These are phyloP conservation scores for Heterotilapia buettikoferi DNA, from an alignment of 2,113 vertebrate genomes.

Conservation along the genomic window DNA sequence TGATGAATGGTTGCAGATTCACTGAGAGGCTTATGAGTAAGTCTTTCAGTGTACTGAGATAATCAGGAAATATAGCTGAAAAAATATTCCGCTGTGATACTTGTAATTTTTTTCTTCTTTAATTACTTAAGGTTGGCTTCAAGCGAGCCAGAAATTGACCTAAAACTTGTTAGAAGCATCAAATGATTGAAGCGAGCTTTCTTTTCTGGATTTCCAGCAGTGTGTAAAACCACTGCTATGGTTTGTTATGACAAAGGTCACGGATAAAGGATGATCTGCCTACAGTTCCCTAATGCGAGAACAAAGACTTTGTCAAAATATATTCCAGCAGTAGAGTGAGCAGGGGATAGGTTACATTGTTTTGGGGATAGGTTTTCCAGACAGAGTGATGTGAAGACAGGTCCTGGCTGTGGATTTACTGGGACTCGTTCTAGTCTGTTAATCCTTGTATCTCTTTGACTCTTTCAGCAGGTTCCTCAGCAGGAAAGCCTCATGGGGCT, in stretches of 20 bases:
- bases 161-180: neutral
- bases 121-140: neutral
- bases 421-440: constrained; percentile 58
- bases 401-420: constrained; percentile 56
- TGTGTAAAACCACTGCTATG: constrained; percentile 46
- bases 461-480: constrained; percentile 44
- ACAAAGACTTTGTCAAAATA: constrained; percentile 74
- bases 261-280: constrained; percentile 70
- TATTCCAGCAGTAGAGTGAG: constrained; percentile 48
- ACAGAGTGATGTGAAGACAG: constrained; percentile 62
- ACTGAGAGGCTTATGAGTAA: neutral
- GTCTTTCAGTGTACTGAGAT: neutral
- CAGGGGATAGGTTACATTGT: constrained; percentile 67
- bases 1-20: constrained; percentile 47
- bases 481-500: neutral
- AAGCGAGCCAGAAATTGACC: neutral
- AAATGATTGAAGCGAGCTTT: neutral
- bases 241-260: constrained; percentile 71
- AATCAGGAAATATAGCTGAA: neutral
- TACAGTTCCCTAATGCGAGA: constrained; percentile 67
- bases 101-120: neutral
- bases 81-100: neutral
- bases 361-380: constrained; percentile 66
- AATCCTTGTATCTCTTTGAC: constrained; percentile 61
- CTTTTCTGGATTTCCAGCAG: neutral